Conservation (phyloP, 2,797 vertebrate species). For the Synaphobranchus kaupii region DNA sequence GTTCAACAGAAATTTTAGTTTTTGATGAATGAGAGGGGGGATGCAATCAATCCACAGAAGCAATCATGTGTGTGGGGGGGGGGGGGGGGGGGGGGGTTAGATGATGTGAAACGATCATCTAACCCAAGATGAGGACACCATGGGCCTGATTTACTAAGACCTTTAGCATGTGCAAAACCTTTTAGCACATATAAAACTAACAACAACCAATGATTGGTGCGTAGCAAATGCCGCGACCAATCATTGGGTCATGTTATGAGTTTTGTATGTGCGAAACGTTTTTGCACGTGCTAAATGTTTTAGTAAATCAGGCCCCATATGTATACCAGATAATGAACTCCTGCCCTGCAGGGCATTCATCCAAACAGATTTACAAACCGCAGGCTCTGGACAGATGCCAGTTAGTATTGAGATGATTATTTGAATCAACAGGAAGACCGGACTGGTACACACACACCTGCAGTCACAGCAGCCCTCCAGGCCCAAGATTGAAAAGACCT, state of each 20-base stretch:
- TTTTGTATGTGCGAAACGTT: too few species aligned
- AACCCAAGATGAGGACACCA: neutral
- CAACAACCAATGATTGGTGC: too few species aligned
- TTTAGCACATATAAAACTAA: too few species aligned
- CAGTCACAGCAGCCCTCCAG: neutral
- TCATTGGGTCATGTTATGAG: too few species aligned
- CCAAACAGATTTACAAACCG: neutral
- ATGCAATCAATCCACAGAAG: neutral
- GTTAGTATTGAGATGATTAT: neutral
- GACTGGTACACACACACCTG: neutral
- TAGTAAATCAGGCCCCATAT: neutral
- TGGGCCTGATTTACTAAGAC: too few species aligned
- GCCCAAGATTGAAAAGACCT: neutral
- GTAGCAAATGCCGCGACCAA: too few species aligned
- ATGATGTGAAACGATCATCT: too few species aligned
- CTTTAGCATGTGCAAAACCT: too few species aligned
- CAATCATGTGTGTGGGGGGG: neutral
- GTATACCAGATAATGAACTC: neutral
- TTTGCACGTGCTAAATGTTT: too few species aligned
- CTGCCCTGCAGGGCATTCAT: neutral
- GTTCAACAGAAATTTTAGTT: too few species aligned
- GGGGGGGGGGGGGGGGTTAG: too few species aligned
- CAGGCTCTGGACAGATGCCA: neutral
- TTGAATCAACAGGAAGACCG: neutral
- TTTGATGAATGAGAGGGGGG: neutral